Conservation (phyloP, 2,797 vertebrate genomes). For the Acropternis orthonyx region DNA sequence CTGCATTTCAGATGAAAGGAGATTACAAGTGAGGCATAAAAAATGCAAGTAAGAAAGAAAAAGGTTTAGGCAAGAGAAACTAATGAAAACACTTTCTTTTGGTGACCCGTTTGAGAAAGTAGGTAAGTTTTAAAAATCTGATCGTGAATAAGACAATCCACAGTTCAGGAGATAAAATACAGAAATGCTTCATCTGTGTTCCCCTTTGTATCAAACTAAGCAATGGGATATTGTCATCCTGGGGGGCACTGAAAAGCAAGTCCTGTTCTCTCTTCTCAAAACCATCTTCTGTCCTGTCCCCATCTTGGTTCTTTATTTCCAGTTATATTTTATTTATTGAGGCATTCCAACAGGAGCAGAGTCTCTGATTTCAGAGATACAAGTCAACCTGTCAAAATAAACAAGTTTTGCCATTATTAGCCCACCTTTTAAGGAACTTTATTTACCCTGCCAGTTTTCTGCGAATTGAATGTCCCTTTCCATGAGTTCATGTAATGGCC, state of each 20-base stretch:
- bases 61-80: not conserved
- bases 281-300: not conserved
- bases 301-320: not conserved
- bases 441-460: not conserved
- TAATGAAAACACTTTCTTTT: not conserved
- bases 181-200: not conserved
- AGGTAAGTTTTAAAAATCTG: not conserved
- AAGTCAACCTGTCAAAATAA: not conserved
- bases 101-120: not conserved
- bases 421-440: not conserved
- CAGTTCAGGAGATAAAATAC: not conserved
- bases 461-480: not conserved
- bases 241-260: accelerated
- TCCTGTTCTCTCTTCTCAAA: not conserved
- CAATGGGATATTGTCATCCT: not conserved
- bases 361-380: not conserved
- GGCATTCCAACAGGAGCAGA: not conserved
- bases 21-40: not conserved
- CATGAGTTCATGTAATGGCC: not conserved
- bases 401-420: not conserved
- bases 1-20: not conserved
- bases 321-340: not conserved
- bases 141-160: not conserved
- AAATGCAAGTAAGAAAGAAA: not conserved
- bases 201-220: not conserved